phyloP scores from a whole-genome alignment of 2,888 invertebrate species.

The Nemapogon koenigi region DNA sequence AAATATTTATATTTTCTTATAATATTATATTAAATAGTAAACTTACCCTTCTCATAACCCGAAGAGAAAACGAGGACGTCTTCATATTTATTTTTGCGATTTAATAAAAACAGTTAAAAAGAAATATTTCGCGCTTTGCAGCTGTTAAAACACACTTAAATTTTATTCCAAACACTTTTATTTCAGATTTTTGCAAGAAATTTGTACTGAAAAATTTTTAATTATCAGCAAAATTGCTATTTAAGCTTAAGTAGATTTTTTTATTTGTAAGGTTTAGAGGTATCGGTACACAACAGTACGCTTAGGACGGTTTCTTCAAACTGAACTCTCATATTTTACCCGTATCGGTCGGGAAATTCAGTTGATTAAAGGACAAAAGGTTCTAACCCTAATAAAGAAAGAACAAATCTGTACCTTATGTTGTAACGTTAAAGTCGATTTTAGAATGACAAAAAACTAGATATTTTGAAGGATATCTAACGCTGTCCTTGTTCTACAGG shows the following conservation, averaged over 20 bases:
- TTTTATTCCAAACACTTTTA: too few species aligned
- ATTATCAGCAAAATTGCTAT: too few species aligned
- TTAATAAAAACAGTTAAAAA: neutral
- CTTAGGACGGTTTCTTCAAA: constrained; percentile 53
- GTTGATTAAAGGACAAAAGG: constrained; percentile 55
- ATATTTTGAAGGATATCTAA: constrained; percentile 42
- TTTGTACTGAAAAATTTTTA: neutral
- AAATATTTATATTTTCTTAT: neutral
- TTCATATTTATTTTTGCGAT: constrained; percentile 67
- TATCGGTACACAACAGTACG: too few species aligned
- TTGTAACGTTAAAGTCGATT: neutral
- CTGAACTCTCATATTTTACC: constrained; percentile 41
- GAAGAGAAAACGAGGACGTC: constrained; percentile 78
- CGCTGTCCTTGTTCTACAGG: constrained; percentile 42
- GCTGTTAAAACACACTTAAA: too few species aligned
- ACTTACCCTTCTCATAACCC: constrained; percentile 82
- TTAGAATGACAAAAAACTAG: neutral
- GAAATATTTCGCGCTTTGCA: neutral
- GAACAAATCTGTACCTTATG: constrained; percentile 21
- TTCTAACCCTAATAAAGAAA: constrained; percentile 24
- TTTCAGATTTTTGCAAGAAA: neutral
- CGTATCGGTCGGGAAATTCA: constrained; percentile 21
- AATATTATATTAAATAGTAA: neutral
- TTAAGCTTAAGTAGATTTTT: too few species aligned
- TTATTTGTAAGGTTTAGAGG: neutral